Evolutionary conservation across 1,140 invertebrate species (phyloP).

Genomic region (Rhizoglyphus robini): DNA sequence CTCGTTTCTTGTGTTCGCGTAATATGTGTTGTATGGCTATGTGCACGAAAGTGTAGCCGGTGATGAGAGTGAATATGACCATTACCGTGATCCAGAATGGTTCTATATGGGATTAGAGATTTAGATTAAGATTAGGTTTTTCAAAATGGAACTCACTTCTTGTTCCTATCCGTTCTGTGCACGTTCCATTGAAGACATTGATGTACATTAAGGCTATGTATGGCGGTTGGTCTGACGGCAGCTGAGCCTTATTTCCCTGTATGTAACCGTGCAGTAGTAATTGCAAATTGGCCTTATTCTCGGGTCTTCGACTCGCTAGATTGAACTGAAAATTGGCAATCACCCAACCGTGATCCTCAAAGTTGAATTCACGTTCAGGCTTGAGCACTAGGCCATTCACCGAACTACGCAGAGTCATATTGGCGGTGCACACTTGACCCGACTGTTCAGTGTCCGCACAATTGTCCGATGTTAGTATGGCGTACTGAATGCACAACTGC

Average conservation of each 20-base stretch:
- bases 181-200: neutral
- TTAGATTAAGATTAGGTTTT: neutral
- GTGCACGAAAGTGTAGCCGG: neutral
- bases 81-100: neutral
- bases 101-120: neutral
- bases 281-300: neutral
- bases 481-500: neutral
- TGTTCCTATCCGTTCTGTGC: neutral
- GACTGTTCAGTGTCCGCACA: neutral
- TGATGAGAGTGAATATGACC: neutral
- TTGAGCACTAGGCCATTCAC: neutral
- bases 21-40: neutral
- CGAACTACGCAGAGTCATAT: neutral
- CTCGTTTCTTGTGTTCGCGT: neutral
- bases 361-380: neutral
- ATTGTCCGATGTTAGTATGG: neutral
- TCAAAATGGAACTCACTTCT: slow-evolving; percentile 6
- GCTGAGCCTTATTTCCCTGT: neutral
- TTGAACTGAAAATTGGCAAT: neutral
- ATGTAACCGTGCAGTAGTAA: neutral
- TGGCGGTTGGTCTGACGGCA: neutral
- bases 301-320: neutral
- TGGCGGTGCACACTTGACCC: neutral
- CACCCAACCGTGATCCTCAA: neutral
- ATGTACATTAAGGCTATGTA: neutral